These are phyloP conservation scores for Porites australiensis DNA, from an alignment of 64 coral and sea anemone genomes.

Conservation along the genomic window DNA sequence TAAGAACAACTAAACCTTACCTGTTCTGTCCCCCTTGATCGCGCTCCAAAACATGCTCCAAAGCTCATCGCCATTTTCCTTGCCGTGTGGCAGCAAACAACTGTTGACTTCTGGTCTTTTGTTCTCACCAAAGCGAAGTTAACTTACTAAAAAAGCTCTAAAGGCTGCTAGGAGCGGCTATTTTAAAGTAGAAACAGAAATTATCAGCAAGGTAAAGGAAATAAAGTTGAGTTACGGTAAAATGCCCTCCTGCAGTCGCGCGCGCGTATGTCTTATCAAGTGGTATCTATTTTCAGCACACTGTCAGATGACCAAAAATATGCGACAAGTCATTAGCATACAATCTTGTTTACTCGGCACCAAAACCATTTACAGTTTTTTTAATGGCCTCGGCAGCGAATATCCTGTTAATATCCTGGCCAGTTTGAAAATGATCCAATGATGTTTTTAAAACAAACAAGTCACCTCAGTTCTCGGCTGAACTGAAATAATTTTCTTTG, in stretches of 20 bases:
- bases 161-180: not conserved
- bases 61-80: constrained; percentile 45
- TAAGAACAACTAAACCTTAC: not conserved
- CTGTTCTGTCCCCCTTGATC: constrained; percentile 29
- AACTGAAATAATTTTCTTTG: no score
- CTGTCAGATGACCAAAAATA: not conserved
- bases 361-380: not conserved
- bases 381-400: not conserved
- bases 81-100: not conserved
- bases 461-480: not conserved
- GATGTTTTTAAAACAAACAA: not conserved
- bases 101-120: no score
- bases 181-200: not conserved
- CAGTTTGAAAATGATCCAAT: not conserved
- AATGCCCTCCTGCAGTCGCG: not conserved
- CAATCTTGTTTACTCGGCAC: constrained; percentile 16
- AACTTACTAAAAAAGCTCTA: not conserved
- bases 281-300: constrained; percentile 3
- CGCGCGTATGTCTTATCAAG: not conserved
- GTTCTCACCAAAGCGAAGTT: not conserved
- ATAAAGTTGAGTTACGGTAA: not conserved
- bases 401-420: not conserved
- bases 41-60: constrained; percentile 42
- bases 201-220: not conserved
- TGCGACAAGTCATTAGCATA: constrained; percentile 30